Evolutionary conservation across 2,797 vertebrate genomes (phyloP).

Genomic region (Pipistrellus pygmaeus): DNA sequence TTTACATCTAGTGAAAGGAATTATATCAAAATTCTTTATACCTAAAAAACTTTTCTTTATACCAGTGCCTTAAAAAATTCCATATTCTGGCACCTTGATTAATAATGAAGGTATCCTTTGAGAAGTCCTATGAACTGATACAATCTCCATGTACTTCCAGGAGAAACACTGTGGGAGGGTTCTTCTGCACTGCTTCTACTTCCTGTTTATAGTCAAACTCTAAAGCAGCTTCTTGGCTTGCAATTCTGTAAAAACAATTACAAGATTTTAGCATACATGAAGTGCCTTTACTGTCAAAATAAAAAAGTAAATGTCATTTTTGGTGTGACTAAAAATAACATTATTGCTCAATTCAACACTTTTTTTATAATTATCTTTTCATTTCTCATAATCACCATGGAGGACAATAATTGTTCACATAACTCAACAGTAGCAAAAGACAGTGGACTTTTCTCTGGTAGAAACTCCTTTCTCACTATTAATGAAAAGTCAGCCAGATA

Average conservation of each 20-base stretch:
- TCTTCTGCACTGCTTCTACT: slow-evolving; percentile 90
- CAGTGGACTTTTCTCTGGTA: neutral
- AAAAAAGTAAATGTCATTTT: neutral
- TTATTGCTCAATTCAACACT: neutral
- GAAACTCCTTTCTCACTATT: neutral
- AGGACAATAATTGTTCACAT: neutral
- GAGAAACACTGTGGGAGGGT: slow-evolving; percentile 91
- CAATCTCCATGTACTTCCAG: slow-evolving; percentile 92
- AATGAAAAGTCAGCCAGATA: neutral
- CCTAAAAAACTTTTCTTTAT: neutral
- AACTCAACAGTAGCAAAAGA: neutral
- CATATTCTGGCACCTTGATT: slow-evolving; percentile 89
- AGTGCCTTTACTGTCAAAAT: neutral
- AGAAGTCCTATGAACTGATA: slow-evolving; percentile 92
- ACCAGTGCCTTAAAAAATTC: neutral
- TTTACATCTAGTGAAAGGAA: neutral
- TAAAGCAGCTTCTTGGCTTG: slow-evolving; percentile 92
- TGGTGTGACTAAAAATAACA: neutral
- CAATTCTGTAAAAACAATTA: slow-evolving; percentile 86
- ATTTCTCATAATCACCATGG: neutral
- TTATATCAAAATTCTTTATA: neutral
- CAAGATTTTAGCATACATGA: neutral
- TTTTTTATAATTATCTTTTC: neutral
- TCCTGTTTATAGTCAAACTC: slow-evolving; percentile 92
- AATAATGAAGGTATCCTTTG: slow-evolving; percentile 90